Evolutionary conservation across 2,888 invertebrate genomes (phyloP).

Genomic region (Stegophylla sp.): DNA sequence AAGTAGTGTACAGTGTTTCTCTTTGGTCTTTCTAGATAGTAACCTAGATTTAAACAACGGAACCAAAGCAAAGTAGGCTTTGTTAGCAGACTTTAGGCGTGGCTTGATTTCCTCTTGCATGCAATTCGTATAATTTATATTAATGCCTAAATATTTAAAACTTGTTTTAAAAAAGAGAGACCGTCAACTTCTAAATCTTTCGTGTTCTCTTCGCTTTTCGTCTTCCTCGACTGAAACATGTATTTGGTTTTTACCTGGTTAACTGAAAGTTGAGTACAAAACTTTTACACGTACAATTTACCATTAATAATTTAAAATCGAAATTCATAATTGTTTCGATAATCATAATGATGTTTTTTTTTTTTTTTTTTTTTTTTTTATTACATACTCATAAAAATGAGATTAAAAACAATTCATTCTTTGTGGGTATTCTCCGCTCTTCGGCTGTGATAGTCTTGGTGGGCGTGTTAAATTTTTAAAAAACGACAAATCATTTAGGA

Average conservation of each 20-base stretch:
- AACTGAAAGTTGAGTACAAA: background rate
- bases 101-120: slow-evolving; percentile 7
- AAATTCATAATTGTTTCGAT: too few species aligned
- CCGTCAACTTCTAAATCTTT: background rate
- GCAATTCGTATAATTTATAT: slow-evolving; percentile 7
- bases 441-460: too few species aligned
- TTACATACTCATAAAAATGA: too few species aligned
- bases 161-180: background rate
- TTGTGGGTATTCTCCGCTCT: too few species aligned
- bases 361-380: too few species aligned
- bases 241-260: background rate
- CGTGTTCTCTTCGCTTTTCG: background rate
- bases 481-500: too few species aligned
- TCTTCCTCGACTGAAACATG: background rate
- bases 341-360: too few species aligned
- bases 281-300: too few species aligned
- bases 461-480: too few species aligned
- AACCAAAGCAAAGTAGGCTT: slow-evolving; percentile 10
- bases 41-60: slow-evolving; percentile 4
- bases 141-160: background rate
- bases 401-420: too few species aligned
- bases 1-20: slow-evolving; percentile 4
- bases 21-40: slow-evolving; percentile 6
- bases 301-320: too few species aligned
- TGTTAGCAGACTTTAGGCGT: slow-evolving; percentile 12